Base-by-base conservation (phyloP, 1,140 invertebrate genomes). In the Ooceraea biroi region DNA sequence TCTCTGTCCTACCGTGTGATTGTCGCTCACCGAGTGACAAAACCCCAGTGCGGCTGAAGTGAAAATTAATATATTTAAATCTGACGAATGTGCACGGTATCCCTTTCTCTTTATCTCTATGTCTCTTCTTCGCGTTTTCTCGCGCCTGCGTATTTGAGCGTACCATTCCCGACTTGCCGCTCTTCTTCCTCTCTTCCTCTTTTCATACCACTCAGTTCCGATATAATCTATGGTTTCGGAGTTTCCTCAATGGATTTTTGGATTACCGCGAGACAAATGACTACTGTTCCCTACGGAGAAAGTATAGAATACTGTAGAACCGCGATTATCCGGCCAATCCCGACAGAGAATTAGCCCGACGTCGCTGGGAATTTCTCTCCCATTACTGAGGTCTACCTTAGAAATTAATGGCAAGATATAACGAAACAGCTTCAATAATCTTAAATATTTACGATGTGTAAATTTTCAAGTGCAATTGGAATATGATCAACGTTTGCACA, bases 51-150 rank as follows among this genome's bases (percentile, higher is more conserved):
- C 25, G 61, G 27, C n/a, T 5, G 11, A 41, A 30, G 5, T 61
- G 19, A 19, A 80, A 84, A 85, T 72, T 77, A 85, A 85, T 86
- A 72, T 80, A 85, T 86, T 85, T 85, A 60, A 77, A 61, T 68
- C 48, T 27, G 41, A 30, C 41, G 61, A 66, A 76, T 22, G 50
- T 25, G 19, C 71, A n/a, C n/a, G n/a, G n/a, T n/a, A n/a, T 36
- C 7, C 36, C 2, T 7, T 7, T 2, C 36, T 36, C 36, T 36
- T 7, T 36, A 7, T 36, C 36, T 36, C 36, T 36, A 27, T 74
- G 0, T 22, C 17, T 1, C 8, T 50, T 10, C 4, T 8, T 27
- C 27, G 36, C 36, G 36, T 36, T 36, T 36, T 36, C 30, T 44
- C 46, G 30, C 30, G 7, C n/a, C 2, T 41, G 48, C 41, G n/a